Conservation (phyloP, 2,888 invertebrate species). For the Aelia acuminata region DNA sequence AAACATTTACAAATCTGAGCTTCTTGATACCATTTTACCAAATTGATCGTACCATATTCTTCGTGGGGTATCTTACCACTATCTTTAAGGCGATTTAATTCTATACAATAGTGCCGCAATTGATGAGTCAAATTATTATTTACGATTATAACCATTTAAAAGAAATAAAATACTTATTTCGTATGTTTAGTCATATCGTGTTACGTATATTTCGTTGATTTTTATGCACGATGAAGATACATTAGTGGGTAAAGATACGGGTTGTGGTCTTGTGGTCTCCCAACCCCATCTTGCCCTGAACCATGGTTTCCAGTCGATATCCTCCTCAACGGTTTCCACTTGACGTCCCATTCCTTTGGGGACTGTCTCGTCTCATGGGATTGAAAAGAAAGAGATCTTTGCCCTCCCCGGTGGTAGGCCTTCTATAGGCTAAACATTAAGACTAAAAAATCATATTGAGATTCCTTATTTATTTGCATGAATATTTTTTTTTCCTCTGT, state of each 20-base stretch:
- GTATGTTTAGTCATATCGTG: too few relatives aligned
- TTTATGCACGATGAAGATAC: neutral
- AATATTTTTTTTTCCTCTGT: too few relatives aligned
- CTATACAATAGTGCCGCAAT: too few relatives aligned
- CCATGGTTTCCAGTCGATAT: conserved; percentile 10
- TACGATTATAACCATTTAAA: too few relatives aligned
- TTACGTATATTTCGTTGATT: neutral
- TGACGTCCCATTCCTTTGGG: neutral
- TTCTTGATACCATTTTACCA: too few relatives aligned
- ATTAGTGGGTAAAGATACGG: neutral
- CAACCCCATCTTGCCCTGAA: neutral
- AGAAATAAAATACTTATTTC: too few relatives aligned
- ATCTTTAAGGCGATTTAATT: too few relatives aligned
- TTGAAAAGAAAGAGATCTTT: neutral
- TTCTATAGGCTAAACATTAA: neutral
- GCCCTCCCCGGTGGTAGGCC: neutral
- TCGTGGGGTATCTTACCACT: too few relatives aligned
- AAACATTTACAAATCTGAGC: too few relatives aligned
- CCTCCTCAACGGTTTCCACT: neutral
- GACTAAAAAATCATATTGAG: neutral
- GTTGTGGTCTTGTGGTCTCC: neutral
- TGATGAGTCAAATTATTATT: too few relatives aligned
- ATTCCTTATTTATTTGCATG: neutral
- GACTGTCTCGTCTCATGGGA: neutral
- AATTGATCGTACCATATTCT: too few relatives aligned